Evolutionary conservation across 2,888 invertebrate species (phyloP), one percentile per base, ranked within the genome.

Genomic region (Drosophila hawaiiensis): DNA sequence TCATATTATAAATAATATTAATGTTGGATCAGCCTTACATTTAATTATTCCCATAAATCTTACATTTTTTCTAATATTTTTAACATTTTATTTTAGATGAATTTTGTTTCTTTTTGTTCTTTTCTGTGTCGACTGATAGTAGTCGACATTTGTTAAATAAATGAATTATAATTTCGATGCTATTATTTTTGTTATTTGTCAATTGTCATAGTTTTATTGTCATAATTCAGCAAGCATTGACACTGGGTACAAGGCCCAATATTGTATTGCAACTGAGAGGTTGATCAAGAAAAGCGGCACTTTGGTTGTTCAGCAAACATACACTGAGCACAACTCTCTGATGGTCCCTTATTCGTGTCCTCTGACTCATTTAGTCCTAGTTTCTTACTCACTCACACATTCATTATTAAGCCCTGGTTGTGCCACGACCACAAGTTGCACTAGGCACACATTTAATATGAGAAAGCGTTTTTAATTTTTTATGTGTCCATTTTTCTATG

Each of bases 381-480:
- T 74, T 70, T 59, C 76, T 39, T 55, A 52, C 31, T n/a, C 65
- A 49, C 66, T 64, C 69, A 49, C 66, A 71, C 60, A 59, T 73
- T 66, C 83, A 79, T 82, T 82, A 84, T 84, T 84, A 83, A 83
- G 79, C 79, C 68, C 56, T 54, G 66, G 41, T 29, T 37, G 33
- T 68, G 72, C 67, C 80, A 78, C 78, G 62, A 67, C 78, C 61
- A 58, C 41, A 54, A 59, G 67, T 64, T 70, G 65, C 66, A 76
- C 80, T 81, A 84, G 79, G 72, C 84, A 85, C 82, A 85, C 78
- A 90, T 90, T 84, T 88, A 84, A 86, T 86, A 90, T 86, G 88
- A 85, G 86, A 82, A 84, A 90, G 77, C 82, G 84, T 78, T 84
- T 86, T 90, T 78, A 82, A 88, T 87, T 90, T 90, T 90, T 90